phyloP scores from a whole-genome alignment of 2,113 vertebrate genomes.

The Poecile atricapillus region DNA sequence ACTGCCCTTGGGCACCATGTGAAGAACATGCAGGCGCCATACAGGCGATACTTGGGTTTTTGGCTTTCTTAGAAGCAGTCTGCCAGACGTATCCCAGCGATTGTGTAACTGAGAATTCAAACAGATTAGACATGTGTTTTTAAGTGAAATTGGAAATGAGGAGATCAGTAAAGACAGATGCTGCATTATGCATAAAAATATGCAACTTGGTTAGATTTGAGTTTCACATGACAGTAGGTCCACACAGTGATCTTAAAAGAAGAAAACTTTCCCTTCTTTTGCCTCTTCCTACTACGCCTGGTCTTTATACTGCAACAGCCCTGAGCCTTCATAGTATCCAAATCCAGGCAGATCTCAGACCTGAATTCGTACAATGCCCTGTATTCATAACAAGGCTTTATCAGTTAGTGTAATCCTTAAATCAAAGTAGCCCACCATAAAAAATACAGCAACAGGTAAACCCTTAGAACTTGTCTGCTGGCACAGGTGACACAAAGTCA shows the following conservation, averaged over 20 bases:
- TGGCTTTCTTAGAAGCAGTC: not conserved
- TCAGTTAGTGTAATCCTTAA: not conserved
- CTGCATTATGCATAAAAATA: not conserved
- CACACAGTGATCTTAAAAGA: not conserved
- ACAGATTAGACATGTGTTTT: conserved; percentile 41
- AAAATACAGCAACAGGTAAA: not conserved
- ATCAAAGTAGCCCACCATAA: not conserved
- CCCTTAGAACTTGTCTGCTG: not conserved
- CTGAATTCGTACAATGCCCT: not conserved
- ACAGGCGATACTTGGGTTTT: not conserved
- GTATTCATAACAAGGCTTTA: not conserved
- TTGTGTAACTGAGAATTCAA: conserved; percentile 20
- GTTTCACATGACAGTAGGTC: not conserved
- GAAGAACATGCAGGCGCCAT: not conserved
- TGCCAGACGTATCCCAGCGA: not conserved
- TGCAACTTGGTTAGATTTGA: not conserved
- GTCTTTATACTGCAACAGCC: not conserved
- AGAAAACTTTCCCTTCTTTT: not conserved
- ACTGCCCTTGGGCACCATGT: not conserved
- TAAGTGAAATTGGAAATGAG: conserved; percentile 23
- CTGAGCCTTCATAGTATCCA: not conserved
- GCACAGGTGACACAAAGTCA: not conserved
- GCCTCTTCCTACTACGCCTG: not conserved
- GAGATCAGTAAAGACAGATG: conserved; percentile 34
- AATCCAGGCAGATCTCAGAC: not conserved